Base-by-base conservation (phyloP, 1,140 invertebrate species). In the Heterodera schachtii region DNA sequence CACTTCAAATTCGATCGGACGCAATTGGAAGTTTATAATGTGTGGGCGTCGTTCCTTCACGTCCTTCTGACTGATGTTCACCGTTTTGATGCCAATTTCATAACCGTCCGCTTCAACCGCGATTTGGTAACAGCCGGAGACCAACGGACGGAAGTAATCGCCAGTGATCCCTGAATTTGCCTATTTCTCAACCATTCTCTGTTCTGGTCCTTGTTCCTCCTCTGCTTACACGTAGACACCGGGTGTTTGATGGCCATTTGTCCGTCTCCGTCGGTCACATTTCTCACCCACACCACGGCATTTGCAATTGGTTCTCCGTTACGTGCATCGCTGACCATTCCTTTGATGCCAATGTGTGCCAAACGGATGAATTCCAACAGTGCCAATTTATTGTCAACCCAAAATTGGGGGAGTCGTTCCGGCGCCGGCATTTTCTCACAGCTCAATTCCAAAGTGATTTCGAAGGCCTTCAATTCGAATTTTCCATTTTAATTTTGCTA, bases 371-470 rank as follows among this genome's bases (percentile, higher is more conserved):
- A 96, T 52, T 94, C 93, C 21, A 95, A 88, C 1, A 96, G 89
- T 19, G 95, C 93, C 69, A 94, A 92, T 91, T 94, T 93, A 91
- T 99, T 99, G 85, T 98, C 95, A 82, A 94, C 93, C 97, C 97
- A 99, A 90, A 96, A 97, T 84, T 94, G 93, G 9, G 93, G 93
- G 41, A 99, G 91, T 87, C 96, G 93, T 77, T 93, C 92, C 3
- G 94, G 93, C 3, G 93, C 93, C 0, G 97, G 97, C 91, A 94
- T 98, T 91, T 98, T 99, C 91, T 95, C 96, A 91, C 97, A 99
- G 0, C 96, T 96, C 73, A 99, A 93, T 90, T 99, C 97, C 60
- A 99, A 91, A 0, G 97, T 99, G 21, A 98, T 93, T 92, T 99
- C 97, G 95, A 99, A 98, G 90, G 96, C 97, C 77, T 78, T 16